Conservation (phyloP, 2,113 vertebrate genomes). For the Cololabis saira region DNA sequence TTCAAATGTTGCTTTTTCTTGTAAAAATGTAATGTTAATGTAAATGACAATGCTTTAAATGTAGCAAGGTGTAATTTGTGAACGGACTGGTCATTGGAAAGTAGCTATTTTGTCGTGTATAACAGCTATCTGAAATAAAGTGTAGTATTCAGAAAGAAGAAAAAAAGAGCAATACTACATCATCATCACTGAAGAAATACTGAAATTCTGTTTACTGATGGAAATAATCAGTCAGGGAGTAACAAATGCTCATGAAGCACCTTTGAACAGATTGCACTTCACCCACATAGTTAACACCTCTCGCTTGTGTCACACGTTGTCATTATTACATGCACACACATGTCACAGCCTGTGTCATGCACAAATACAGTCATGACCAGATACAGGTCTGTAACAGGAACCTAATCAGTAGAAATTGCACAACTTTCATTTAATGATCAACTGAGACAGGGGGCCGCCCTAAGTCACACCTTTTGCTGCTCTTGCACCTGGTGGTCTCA, state of each 20-base stretch:
- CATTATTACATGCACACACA: slow-evolving; percentile 3
- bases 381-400: slow-evolving; percentile 4
- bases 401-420: slow-evolving; percentile 2
- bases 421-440: slow-evolving; percentile 38
- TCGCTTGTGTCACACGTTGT: slow-evolving; percentile 21
- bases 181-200: not conserved
- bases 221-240: not conserved
- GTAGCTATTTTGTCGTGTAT: not conserved
- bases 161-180: not conserved
- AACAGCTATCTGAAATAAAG: not conserved
- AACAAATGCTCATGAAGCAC: not conserved
- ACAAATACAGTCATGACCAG: slow-evolving; percentile 17
- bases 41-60: not conserved
- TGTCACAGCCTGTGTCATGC: slow-evolving; percentile 7
- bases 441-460: not conserved
- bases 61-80: not conserved
- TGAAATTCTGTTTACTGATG: not conserved
- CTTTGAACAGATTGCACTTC: slow-evolving; percentile 40
- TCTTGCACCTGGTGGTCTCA: slow-evolving; percentile 1
- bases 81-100: not conserved
- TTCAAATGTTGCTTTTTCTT: slow-evolving; percentile 24
- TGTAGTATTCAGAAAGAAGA: not conserved
- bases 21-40: slow-evolving; percentile 16
- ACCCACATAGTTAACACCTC: slow-evolving; percentile 20
- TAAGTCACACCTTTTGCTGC: not conserved